These are phyloP conservation scores for Ursus arctos DNA, from an alignment of 2,113 vertebrate genomes.

Conservation along the genomic window DNA sequence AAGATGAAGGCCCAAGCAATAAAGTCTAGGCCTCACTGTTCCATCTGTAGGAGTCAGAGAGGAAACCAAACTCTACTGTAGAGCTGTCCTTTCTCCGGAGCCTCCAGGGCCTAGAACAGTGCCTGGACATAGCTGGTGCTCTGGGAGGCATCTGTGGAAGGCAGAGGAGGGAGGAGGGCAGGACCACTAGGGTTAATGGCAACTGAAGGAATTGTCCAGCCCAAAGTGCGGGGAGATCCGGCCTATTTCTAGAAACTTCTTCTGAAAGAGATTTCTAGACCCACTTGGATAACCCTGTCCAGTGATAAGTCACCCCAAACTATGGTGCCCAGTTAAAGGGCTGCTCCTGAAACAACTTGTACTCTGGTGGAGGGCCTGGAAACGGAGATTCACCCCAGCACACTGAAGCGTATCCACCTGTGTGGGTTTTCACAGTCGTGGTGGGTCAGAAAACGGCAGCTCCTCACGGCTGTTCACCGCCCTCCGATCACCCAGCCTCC, in stretches of 20 bases:
- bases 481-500: fast-evolving
- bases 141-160: background rate
- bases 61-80: background rate
- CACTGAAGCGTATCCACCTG: fast-evolving
- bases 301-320: background rate
- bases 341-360: background rate
- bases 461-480: fast-evolving
- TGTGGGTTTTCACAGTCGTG: fast-evolving
- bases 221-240: background rate
- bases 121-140: no score
- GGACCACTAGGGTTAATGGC: background rate
- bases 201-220: background rate
- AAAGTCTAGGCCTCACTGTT: background rate
- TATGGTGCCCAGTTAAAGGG: background rate
- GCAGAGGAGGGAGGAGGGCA: background rate
- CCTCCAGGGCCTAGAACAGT: fast-evolving
- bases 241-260: constrained; percentile 39
- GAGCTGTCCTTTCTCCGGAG: fast-evolving
- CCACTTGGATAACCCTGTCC: background rate
- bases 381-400: background rate
- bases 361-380: background rate
- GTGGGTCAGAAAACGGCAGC: fast-evolving
- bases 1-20: background rate
- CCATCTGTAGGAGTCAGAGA: background rate
- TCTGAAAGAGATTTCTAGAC: background rate